A percentile compares a stretch with the other conserved stretches of the same genome.
These are phyloP conservation scores for Lithophane ornitopus DNA, from an alignment of 2,888 invertebrate genomes.

Conservation along the genomic window DNA sequence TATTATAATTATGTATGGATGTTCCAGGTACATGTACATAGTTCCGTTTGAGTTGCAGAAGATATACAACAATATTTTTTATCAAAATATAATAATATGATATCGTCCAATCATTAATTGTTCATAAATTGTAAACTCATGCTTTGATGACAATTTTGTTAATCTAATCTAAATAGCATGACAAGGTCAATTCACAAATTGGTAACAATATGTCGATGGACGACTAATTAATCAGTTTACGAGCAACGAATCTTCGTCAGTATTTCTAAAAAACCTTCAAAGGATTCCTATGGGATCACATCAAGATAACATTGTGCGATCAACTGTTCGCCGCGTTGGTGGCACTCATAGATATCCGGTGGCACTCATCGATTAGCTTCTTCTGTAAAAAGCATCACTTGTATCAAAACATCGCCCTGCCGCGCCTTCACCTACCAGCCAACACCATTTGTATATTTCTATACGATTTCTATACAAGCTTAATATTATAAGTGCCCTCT, in stretches of 20 bases:
- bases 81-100: background rate
- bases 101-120: slow-evolving; percentile 2
- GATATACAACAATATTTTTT: background rate
- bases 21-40: background rate
- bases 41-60: background rate
- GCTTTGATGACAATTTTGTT: slow-evolving; percentile 35
- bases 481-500: background rate
- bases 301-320: background rate
- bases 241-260: background rate
- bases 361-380: background rate
- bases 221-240: slow-evolving; percentile 6
- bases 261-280: background rate
- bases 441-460: background rate
- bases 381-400: background rate
- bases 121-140: slow-evolving; percentile 43
- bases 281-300: background rate
- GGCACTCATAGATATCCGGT: background rate
- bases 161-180: slow-evolving; percentile 37
- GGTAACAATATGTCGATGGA: slow-evolving; percentile 1
- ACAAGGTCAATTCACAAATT: slow-evolving; percentile 34
- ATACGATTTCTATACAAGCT: background rate
- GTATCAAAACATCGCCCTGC: background rate
- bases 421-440: background rate
- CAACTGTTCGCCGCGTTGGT: background rate
- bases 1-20: background rate